Conservation (phyloP, 2,113 vertebrate species). For the Microcebus murinus region DNA sequence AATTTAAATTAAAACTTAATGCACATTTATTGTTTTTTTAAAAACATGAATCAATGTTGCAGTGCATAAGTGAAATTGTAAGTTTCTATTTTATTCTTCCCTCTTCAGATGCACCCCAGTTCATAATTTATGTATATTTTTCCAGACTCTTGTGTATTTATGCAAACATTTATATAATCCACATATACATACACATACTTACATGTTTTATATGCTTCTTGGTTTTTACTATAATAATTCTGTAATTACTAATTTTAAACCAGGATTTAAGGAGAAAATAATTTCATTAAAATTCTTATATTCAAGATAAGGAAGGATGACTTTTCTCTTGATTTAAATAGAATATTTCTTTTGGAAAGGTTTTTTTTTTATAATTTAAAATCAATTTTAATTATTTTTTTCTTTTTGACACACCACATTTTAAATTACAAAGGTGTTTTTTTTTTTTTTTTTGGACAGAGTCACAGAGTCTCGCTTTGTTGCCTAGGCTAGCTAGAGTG, state of each 20-base stretch:
- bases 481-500: too few species aligned
- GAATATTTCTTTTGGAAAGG: background rate
- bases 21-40: background rate
- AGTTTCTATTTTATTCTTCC: background rate
- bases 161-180: background rate
- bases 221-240: background rate
- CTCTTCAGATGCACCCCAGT: background rate
- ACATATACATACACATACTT: background rate
- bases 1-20: slow-evolving; percentile 25
- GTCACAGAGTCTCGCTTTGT: too few species aligned
- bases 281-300: slow-evolving; percentile 34
- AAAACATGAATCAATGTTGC: background rate
- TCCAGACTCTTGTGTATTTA: background rate
- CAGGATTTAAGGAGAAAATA: slow-evolving; percentile 30
- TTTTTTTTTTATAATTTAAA: background rate
- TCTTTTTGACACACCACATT: too few species aligned
- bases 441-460: too few species aligned
- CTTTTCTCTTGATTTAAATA: background rate
- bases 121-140: background rate
- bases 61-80: background rate
- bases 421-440: background rate
- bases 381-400: too few species aligned
- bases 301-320: background rate
- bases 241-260: background rate
- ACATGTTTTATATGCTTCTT: background rate